Evolutionary conservation across 2,888 invertebrate species (phyloP).

Genomic region (Tupiocoris notatus): DNA sequence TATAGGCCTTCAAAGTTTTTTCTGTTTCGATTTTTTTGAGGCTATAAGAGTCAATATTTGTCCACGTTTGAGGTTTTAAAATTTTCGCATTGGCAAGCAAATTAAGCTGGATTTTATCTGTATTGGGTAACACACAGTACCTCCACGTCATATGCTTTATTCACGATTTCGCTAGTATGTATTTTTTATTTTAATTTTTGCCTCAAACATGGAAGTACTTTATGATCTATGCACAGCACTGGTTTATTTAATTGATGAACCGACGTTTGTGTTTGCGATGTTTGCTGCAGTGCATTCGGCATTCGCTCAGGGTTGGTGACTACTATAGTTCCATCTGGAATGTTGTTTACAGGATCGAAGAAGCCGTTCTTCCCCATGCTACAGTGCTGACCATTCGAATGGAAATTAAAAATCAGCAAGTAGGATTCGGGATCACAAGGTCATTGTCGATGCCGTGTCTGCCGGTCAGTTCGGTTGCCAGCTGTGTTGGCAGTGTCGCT

Average conservation of each 20-base stretch:
- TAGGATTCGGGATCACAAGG: constrained; percentile 31
- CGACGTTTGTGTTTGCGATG: background rate
- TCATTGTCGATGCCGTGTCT: constrained; percentile 1
- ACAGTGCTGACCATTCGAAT: constrained; percentile 18
- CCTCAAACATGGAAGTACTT: too few relatives aligned
- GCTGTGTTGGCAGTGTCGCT: background rate
- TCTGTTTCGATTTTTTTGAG: background rate
- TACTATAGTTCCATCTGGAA: constrained; percentile 9
- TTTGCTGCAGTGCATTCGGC: background rate
- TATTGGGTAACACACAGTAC: too few relatives aligned
- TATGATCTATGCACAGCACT: too few relatives aligned
- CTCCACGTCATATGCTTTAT: too few relatives aligned
- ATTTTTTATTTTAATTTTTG: too few relatives aligned
- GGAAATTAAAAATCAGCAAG: constrained; percentile 30
- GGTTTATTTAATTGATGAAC: background rate
- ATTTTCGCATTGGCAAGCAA: too few relatives aligned
- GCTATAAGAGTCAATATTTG: too few relatives aligned
- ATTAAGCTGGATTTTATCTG: too few relatives aligned
- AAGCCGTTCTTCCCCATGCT: background rate
- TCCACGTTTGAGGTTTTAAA: too few relatives aligned
- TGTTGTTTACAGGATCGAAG: constrained; percentile 11
- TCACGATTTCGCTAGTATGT: too few relatives aligned
- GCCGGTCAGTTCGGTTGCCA: background rate
- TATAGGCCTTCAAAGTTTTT: background rate
- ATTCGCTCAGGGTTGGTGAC: background rate